Conservation (phyloP, 2,113 vertebrate species). For the Lanius collurio region DNA sequence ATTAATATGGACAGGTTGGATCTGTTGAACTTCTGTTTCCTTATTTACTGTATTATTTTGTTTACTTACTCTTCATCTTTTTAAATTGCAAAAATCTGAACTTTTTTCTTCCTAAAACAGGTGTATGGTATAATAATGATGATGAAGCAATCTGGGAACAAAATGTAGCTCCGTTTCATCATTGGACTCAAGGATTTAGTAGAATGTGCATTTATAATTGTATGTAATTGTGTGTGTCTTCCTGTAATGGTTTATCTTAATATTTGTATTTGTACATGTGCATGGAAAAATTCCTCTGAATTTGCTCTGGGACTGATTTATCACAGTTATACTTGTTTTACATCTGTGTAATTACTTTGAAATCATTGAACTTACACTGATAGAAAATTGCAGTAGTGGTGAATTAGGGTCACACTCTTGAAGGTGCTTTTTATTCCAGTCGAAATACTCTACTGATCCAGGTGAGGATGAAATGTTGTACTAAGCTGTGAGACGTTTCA, state of each 20-base stretch:
- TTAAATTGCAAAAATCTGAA: background rate
- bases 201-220: background rate
- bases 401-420: background rate
- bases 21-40: background rate
- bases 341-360: constrained; percentile 38
- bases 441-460: constrained; percentile 17
- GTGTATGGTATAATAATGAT: background rate
- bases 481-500: background rate
- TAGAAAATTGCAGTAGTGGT: background rate
- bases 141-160: background rate
- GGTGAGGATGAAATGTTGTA: constrained; percentile 38
- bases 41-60: constrained; percentile 14
- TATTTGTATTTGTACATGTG: constrained; percentile 35
- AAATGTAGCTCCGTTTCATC: background rate
- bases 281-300: constrained; percentile 18
- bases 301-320: constrained; percentile 11
- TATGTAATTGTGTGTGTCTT: constrained; percentile 2
- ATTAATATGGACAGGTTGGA: background rate
- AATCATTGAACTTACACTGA: background rate
- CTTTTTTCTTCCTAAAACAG: background rate
- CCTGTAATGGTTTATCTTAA: background rate
- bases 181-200: background rate
- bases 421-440: constrained; percentile 34
- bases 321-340: background rate
- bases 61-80: background rate